Conservation (phyloP, 1,140 invertebrate species). For the Cydia splendana region DNA sequence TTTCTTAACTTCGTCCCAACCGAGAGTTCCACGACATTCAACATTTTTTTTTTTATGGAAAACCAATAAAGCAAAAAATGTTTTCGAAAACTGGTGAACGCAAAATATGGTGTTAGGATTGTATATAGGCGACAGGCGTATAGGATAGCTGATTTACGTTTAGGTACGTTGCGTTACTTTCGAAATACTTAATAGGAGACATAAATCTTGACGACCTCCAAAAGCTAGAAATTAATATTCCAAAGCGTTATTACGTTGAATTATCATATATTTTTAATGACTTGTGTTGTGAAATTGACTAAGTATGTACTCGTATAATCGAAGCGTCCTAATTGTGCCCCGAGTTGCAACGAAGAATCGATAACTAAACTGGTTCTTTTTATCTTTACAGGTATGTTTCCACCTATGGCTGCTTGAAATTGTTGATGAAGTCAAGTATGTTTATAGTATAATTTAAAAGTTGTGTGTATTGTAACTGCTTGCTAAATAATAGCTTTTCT, state of each 20-base stretch:
- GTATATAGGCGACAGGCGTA: no score
- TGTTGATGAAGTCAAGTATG: constrained; percentile 6
- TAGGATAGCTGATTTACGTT: no score
- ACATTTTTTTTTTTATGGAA: no score
- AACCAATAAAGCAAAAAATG: no score
- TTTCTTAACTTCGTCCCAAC: no score
- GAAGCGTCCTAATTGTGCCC: constrained; percentile 40
- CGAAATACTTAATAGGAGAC: not conserved
- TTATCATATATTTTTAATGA: constrained; percentile 36
- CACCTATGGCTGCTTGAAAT: constrained; percentile 25
- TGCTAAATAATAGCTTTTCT: constrained; percentile 31
- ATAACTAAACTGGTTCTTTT: constrained; percentile 49
- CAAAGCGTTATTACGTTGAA: not conserved
- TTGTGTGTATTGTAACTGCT: constrained; percentile 8
- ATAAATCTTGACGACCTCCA: not conserved
- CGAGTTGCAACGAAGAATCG: constrained; percentile 30
- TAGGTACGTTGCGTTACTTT: not conserved
- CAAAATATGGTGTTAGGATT: no score
- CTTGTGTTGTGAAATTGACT: constrained; percentile 46
- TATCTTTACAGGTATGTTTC: constrained; percentile 60
- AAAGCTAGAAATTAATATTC: constrained; percentile 19
- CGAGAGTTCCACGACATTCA: no score
- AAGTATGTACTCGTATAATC: constrained; percentile 41
- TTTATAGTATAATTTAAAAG: not conserved
- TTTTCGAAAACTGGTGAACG: no score